Base-by-base conservation (phyloP, 2,113 vertebrate species). In the Pimephales promelas region DNA sequence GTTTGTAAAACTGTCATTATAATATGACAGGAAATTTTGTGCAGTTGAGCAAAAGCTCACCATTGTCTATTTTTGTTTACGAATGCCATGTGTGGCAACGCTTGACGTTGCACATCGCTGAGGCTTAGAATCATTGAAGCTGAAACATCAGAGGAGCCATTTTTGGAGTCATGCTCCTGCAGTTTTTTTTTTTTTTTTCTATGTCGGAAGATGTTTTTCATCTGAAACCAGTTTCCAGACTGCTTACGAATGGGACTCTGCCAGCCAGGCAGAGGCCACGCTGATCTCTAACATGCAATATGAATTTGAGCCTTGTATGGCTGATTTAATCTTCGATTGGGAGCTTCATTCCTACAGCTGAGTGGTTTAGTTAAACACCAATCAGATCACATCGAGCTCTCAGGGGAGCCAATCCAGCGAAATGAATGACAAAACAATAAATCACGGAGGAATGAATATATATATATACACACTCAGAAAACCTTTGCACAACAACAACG, bases 401-500 rank as follows among this genome's bases (percentile, higher is more conserved):
- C 81, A 86, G 90, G 89, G 84, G 89, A 34, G 52, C 83, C 88
- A 90, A 86, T 87, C 79, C 34, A 16, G 79, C 70, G 66, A 52
- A 71, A 86, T 14, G 81, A 84, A 79, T 83, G 82, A 91, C 91
- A 93, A 89, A 92, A 85, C 90, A 87, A 70, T 45, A 71, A 62
- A 22, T 47, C 57, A 61, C n/a, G n/a, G 59, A 26, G 72, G 86
- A 77, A 75, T 84, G 88, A 47, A 93, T 92, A 92, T 92, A 92
- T 92, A 92, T 92, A 93, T 92, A 92, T 88, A 90, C 87, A 93
- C 88, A 92, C 52, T 45, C 83, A 81, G 91, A 92, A 86, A 91
- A 91, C 89, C 91, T 93, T 91, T 93, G 90, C 88, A 92, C 89
- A 92, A 93, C 89, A 94, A 94, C 92, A 93, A 92, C 92, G 92